Evolutionary conservation across 2,888 invertebrate genomes (phyloP), one percentile per base, ranked within the genome.

Genomic region (Eumerus sabulonum): DNA sequence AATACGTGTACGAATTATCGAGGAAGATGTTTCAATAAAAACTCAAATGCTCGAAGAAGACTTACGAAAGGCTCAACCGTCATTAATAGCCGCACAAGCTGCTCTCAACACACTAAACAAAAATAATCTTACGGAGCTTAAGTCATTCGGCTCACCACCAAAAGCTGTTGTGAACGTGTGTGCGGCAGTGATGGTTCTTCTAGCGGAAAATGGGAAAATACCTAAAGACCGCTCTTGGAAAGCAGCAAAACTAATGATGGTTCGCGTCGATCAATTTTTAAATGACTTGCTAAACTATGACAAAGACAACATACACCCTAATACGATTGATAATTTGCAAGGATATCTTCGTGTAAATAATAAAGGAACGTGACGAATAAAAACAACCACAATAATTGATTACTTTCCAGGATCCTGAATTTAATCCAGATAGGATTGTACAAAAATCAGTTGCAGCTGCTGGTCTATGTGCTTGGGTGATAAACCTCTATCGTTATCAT

Each of bases 221-320:
- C 96, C 98, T 0, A 94, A 96, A 90, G 98, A 98, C 86, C 92
- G 95, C 82, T 95, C 95, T 56, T 98, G 98, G 98, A 98, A 97
- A 87, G 92, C 94, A n/a, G 94, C 95, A 82, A 98, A 98, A 90
- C 27, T 88, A 16, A 94, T 97, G 92, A 98, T 98, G 98, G 93
- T 93, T 16, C 95, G 95, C 86, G 94, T 96, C 9, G 98, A 98
- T 89, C 93, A 93, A 84, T 98, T 98, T 86, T 90, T 98, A 51
- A 92, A 93, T 83, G 93, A 94, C 84, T 90, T 98, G 48, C 92
- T 95, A 35, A 94, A 94, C 87, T 98, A 97, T 85, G 96, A 98
- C 87, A 98, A 98, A 86, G 97, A 98, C 86, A 96, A 97, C 86
- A 98, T 98, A 85, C 94, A 94, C 83, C 94, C 96, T 0, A 95